A percentile compares a stretch with the other conserved stretches of the same genome.
These are phyloP conservation scores for Mormyrus hasselquistii DNA, from an alignment of 2,797 vertebrate genomes.

Conservation along the genomic window DNA sequence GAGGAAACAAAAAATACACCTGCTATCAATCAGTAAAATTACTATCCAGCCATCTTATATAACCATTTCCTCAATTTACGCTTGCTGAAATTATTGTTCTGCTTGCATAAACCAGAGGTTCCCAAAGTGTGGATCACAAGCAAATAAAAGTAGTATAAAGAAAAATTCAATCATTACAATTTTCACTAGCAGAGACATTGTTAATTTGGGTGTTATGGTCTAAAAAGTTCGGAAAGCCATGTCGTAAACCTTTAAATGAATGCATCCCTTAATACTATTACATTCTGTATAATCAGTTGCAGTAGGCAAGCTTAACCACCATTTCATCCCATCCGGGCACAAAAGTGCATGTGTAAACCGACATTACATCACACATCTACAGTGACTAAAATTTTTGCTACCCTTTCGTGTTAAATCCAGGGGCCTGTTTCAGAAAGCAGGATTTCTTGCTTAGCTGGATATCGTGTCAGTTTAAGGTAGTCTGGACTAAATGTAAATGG, in stretches of 20 bases:
- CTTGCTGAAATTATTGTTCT: neutral
- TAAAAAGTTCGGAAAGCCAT: neutral
- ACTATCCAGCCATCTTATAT: neutral
- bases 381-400: neutral
- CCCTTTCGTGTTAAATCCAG: neutral
- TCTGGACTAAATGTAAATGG: neutral
- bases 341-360: neutral
- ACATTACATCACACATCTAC: neutral
- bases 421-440: neutral
- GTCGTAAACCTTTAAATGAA: neutral
- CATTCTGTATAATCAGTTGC: neutral
- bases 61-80: neutral
- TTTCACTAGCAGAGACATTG: neutral
- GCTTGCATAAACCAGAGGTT: neutral
- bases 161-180: neutral
- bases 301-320: neutral
- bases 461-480: neutral
- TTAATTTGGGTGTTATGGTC: neutral
- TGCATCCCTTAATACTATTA: neutral
- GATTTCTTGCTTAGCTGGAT: neutral
- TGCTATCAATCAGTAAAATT: constrained; percentile 23
- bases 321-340: neutral
- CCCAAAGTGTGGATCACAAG: neutral
- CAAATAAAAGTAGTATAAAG: too few relatives aligned
- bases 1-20: neutral